Evolutionary conservation across 2,113 vertebrate species (phyloP), one percentile per base, ranked within the genome.

Genomic region (Fulica atra): DNA sequence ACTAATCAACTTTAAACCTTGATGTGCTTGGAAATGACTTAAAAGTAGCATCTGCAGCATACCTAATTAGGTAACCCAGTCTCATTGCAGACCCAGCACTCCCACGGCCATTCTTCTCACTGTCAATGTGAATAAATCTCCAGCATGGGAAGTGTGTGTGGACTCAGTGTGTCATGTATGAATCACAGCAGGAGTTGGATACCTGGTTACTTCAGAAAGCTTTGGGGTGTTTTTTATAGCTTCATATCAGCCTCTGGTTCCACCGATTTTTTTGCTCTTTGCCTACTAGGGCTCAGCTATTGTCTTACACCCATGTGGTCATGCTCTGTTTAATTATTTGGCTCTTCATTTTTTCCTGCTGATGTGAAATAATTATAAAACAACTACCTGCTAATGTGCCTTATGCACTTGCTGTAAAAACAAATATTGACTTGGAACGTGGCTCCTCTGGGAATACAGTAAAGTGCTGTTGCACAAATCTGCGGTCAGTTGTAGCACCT

Each of bases 1-100:
- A 23, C 80, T 93, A 51, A 91, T 81, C 90, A 93, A 81, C 77
- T 81, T 91, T 36, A 93, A 72, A 61, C 73, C 92, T 80, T 93
- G 77, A 86, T 93, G 65, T 92, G 44, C 86, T 93, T 90, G 88
- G 82, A 92, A 83, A 90, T 70, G 29, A 77, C 72, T 84, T 93
- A 74, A 71, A 88, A 86, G 77, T 81, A 78, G 65, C 78, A 86
- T 90, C 85, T 92, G 68, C 65, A 60, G 79, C 80, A 84, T 60
- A 25, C 21, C 59, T 92, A 71, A 84, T 86, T 78, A 90, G 72
- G 72, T 92, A 92, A 82, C 69, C 38, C 69, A 64, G 72, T 56
- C 38, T 86, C 28, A 18, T 5, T 73, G 71, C 70, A 93, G 60
- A 63, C 25, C 2, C 29, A 88, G 88, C 48, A 6, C 84, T 91